Evolutionary conservation across 2,888 invertebrate species (phyloP), one percentile per base, ranked within the genome.

Genomic region (Sminthurinus aureus): DNA sequence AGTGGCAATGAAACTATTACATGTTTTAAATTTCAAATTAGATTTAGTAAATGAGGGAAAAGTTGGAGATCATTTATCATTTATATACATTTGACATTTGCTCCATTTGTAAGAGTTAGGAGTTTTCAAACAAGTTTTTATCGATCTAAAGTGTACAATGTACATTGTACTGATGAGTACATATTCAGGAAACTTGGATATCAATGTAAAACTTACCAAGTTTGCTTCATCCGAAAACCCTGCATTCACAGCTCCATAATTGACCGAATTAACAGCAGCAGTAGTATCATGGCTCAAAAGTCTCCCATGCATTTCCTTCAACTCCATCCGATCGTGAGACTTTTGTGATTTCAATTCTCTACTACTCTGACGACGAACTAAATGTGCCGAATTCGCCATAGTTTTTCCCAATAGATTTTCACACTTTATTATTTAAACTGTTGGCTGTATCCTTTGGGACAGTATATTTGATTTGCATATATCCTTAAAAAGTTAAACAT

Each of bases 321-420:
- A 93, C 90, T 97, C 97, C 87, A 87, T 87, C 0, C 76, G 52
- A 22, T 76, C 58, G 89, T 96, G 91, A 79, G 96, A 96, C 86
- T 94, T 93, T 90, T 96, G 96, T 18, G 93, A 93, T 74, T 87
- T 83, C 89, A 94, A 86, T 83, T 96, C 96, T 88, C 96, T 93
- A 84, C 96, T 96, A 91, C 96, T 96, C 91, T 96, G 96, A 83
- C 96, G 93, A 88, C 96, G 93, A 90, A 96, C 94, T 90, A 96
- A 92, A 91, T 96, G 96, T 83, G 96, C 96, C 89, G 96, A 95
- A 91, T 96, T 96, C 89, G 96, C 96, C 96, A 96, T 96, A 89
- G 58, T 26, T 52, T 58, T 38, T 38, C 38, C n/a, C 12, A 6
- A 38, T 26, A 1, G 13, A 8, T 8, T 69, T 69, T 22, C 69